A percentile compares a stretch with the other conserved stretches of the same genome.
Conservation (phyloP, 2,113 vertebrate species). For the Colinus virginianus region DNA sequence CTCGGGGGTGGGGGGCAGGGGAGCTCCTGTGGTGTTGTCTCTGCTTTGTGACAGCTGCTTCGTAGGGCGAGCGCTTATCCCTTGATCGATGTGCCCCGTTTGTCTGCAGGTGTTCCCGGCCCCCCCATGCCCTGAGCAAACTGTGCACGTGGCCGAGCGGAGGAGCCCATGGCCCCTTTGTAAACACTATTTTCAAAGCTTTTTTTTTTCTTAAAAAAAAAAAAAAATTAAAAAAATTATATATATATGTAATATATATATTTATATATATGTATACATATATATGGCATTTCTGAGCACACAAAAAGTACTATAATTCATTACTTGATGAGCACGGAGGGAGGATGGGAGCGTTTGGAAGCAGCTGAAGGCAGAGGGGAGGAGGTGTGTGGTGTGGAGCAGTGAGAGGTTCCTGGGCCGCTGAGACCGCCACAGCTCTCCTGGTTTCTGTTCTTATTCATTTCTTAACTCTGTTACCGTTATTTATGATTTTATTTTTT, state of each 20-base stretch:
- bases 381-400: slow-evolving; percentile 1
- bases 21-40: background rate
- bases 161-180: background rate
- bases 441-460: background rate
- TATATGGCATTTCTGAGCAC: slow-evolving; percentile 73
- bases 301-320: slow-evolving; percentile 23
- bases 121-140: slow-evolving; percentile 59
- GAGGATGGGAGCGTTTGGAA: slow-evolving; percentile 20
- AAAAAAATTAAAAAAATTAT: too few relatives aligned
- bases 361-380: slow-evolving; percentile 10
- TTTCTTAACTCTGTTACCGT: background rate
- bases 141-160: background rate
- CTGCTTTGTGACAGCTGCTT: background rate
- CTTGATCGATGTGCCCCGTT: background rate
- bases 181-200: slow-evolving; percentile 70
- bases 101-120: slow-evolving; percentile 50
- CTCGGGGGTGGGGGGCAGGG: background rate
- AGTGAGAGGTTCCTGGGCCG: slow-evolving; percentile 1
- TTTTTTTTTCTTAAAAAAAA: background rate
- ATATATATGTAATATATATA: slow-evolving; percentile 53
- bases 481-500: background rate
- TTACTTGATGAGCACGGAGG: slow-evolving; percentile 20
- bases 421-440: background rate
- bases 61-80: background rate
- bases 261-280: slow-evolving; percentile 45